Evolutionary conservation across 2,113 vertebrate species (phyloP), one percentile per base, ranked within the genome.

Genomic region (Platichthys flesus): DNA sequence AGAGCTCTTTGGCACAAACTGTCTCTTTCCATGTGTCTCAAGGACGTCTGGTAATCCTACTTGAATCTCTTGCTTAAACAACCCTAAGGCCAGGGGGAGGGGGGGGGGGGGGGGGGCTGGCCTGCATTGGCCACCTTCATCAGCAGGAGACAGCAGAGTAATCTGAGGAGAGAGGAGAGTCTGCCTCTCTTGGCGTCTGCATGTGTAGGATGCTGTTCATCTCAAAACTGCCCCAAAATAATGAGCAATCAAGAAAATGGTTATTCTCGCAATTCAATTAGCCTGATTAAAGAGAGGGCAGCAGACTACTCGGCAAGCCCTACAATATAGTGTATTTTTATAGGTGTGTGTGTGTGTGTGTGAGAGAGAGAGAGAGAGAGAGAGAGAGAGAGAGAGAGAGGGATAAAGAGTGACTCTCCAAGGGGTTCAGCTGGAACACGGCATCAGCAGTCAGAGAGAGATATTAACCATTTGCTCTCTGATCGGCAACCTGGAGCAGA

Each of bases 211-310:
- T 63, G 65, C 84, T 77, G 87, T 87, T 88, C 79, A 89, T 89
- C 86, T 83, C 52, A 76, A 84, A 84, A 88, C 62, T 78, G 79
- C 63, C 83, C 78, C 64, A 89, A 90, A 91, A 90, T 88, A 89
- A 89, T 80, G 69, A 86, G 88, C 91, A 92, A 93, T 94, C 88
- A 90, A 58, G 90, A 83, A 91, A 92, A 94, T 86, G 85, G 89
- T 89, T 91, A 89, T 89, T 90, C 88, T 89, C 76, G 68, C 85
- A 81, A 91, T 89, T 91, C 92, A 92, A 93, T 94, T 93, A 92
- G 89, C 86, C 91, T 92, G 90, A 93, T 93, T 94, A 92, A 91
- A 91, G 84, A 63, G 79, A 74, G 84, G 84, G 82, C 86, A 89
- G 83, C 79, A 23, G 77, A 76, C 78, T 70, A 79, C 73, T 72